Conservation (phyloP, 2,113 vertebrate genomes). For the Larimichthys crocea region DNA sequence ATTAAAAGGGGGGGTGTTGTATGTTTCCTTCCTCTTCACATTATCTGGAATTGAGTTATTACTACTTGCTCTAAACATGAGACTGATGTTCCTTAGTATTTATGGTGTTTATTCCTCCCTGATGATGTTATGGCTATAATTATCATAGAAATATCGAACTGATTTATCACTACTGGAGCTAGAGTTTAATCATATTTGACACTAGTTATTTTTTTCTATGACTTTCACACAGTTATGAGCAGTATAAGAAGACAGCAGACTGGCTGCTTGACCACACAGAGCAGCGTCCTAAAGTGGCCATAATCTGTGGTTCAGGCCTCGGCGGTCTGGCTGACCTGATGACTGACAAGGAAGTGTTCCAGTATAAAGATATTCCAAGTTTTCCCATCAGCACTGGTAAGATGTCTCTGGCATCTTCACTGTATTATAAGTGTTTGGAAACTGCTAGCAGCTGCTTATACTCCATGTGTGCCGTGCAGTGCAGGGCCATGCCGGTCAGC, state of each 20-base stretch:
- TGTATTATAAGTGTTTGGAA: background rate
- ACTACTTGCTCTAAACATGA: background rate
- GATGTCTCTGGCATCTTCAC: conserved; percentile 1
- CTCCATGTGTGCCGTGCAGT: conserved; percentile 68
- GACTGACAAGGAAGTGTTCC: conserved; percentile 70
- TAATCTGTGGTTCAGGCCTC: conserved; percentile 89
- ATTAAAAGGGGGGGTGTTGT: no score
- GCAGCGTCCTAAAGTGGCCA: conserved; percentile 80
- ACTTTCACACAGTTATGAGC: conserved; percentile 75
- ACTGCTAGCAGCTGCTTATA: conserved; percentile 3
- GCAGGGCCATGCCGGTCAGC: conserved; percentile 78
- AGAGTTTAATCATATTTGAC: background rate
- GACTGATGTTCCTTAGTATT: background rate
- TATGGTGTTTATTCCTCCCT: background rate
- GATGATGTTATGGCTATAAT: background rate
- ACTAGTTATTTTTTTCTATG: background rate
- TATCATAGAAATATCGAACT: background rate
- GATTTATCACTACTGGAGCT: background rate
- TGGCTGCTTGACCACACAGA: conserved; percentile 76
- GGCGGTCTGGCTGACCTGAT: conserved; percentile 83
- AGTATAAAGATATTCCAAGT: conserved; percentile 83
- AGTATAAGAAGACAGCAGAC: conserved; percentile 81
- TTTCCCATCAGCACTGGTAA: conserved; percentile 84
- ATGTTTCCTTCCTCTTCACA: background rate
- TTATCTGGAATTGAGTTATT: background rate